phyloP scores from a whole-genome alignment of 2,797 vertebrate genomes.

The Rhodeus uyekii region DNA sequence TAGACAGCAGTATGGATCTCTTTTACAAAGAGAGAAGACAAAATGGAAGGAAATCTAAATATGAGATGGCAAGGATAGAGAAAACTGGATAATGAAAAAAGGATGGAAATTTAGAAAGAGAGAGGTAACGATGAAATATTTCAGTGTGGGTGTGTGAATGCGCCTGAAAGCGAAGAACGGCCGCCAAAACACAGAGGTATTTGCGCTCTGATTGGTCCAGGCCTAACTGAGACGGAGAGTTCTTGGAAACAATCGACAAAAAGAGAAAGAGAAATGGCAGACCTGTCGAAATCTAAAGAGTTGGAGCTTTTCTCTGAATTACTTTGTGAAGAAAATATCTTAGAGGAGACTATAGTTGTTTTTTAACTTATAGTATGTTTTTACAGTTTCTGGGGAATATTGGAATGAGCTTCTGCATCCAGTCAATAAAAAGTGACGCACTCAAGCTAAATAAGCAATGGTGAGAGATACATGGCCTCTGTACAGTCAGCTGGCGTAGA shows the following conservation, averaged over 20 bases:
- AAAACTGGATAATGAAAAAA: conserved; percentile 17
- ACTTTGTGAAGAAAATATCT: conserved; percentile 30
- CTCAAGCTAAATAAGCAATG: conserved; percentile 77
- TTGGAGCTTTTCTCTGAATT: conserved; percentile 61
- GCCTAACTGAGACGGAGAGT: conserved; percentile 73
- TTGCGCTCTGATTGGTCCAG: conserved; percentile 77
- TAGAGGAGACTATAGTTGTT: not conserved
- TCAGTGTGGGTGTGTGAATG: conserved; percentile 43
- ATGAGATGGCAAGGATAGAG: not conserved
- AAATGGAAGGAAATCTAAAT: not conserved
- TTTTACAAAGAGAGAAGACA: conserved; percentile 4
- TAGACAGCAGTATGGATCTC: conserved; percentile 47
- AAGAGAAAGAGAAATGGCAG: conserved; percentile 58
- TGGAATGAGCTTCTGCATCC: conserved; percentile 50
- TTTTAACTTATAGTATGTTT: too few species aligned
- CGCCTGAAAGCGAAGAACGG: conserved; percentile 59
- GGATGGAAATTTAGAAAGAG: conserved; percentile 48
- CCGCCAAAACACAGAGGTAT: conserved; percentile 77
- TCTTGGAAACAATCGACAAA: conserved; percentile 76
- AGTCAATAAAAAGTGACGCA: conserved; percentile 69
- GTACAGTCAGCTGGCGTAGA: conserved; percentile 69
- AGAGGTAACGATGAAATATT: conserved; percentile 31
- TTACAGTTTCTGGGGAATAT: conserved; percentile 7
- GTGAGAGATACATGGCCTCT: conserved; percentile 66
- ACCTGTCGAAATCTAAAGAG: not conserved